phyloP scores from a whole-genome alignment of 2,113 vertebrate species.

The Nerophis ophidion region DNA sequence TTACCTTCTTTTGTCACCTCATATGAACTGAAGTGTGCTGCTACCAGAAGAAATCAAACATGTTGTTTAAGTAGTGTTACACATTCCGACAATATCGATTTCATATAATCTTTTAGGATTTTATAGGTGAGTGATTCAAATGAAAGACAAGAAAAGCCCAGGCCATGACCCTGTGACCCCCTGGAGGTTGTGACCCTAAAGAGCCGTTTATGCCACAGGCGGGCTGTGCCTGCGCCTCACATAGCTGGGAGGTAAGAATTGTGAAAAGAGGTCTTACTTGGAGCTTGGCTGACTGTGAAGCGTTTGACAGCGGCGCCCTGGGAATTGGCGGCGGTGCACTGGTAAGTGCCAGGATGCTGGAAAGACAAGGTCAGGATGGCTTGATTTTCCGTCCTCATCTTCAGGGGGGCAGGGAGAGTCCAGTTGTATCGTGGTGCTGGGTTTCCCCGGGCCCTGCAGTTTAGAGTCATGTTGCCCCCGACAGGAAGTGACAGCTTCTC shows the following conservation, averaged over 20 bases:
- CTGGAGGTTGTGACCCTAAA: no score
- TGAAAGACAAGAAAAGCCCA: no score
- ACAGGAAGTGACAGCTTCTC: conserved; percentile 27
- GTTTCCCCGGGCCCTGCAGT: conserved; percentile 60
- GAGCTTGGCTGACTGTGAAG: conserved; percentile 38
- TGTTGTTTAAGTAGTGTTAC: no score
- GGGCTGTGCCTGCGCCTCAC: no score
- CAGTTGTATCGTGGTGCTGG: conserved; percentile 51
- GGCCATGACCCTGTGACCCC: no score
- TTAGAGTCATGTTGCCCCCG: conserved; percentile 13
- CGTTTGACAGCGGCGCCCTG: conserved; percentile 30
- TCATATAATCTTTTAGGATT: no score
- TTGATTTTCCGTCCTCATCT: not conserved
- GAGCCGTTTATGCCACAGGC: no score
- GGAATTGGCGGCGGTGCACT: conserved; percentile 44
- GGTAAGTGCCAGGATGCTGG: conserved; percentile 47
- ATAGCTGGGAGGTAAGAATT: not conserved
- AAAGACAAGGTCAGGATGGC: conserved; percentile 5
- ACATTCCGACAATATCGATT: no score
- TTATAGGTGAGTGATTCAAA: no score
- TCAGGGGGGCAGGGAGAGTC: not conserved
- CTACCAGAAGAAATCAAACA: no score
- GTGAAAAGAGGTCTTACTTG: conserved; percentile 37
- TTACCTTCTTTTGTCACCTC: no score
- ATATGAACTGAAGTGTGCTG: no score